Evolutionary conservation across 2,888 invertebrate species (phyloP).

Genomic region (Melinaea menophilus): DNA sequence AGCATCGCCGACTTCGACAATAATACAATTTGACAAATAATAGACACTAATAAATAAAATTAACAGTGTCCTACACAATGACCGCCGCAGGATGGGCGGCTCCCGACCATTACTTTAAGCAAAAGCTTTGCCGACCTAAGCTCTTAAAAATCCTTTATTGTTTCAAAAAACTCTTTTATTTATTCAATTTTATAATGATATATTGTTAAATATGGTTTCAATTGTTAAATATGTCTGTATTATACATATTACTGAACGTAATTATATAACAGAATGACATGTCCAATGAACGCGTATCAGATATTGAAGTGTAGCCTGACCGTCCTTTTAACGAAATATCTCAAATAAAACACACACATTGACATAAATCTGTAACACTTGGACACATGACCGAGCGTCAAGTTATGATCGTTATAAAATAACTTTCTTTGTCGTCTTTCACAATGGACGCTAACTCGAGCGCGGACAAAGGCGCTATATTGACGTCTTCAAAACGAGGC

Average conservation of each 20-base stretch:
- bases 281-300: neutral
- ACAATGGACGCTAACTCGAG: conserved; percentile 73
- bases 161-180: neutral
- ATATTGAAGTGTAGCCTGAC: neutral
- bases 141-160: neutral
- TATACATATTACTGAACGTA: neutral
- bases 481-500: conserved; percentile 48
- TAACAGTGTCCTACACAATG: conserved; percentile 53
- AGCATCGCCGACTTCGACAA: conserved; percentile 50
- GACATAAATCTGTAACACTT: conserved; percentile 72
- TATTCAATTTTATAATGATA: too few relatives aligned
- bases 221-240: neutral
- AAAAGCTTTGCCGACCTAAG: conserved; percentile 1
- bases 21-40: conserved; percentile 61
- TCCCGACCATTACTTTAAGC: conserved; percentile 15
- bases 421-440: conserved; percentile 58
- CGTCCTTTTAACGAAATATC: too few relatives aligned
- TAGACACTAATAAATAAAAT: conserved; percentile 73
- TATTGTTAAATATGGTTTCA: too few relatives aligned
- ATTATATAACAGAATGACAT: neutral
- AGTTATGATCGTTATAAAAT: conserved; percentile 70
- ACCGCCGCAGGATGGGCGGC: conserved; percentile 39
- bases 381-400: conserved; percentile 76
- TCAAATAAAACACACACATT: conserved; percentile 14
- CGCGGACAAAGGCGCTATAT: conserved; percentile 74